A percentile compares a stretch with the other conserved stretches of the same genome.
Conservation (phyloP, 1,140 invertebrate species). For the Penaeus japonicus region DNA sequence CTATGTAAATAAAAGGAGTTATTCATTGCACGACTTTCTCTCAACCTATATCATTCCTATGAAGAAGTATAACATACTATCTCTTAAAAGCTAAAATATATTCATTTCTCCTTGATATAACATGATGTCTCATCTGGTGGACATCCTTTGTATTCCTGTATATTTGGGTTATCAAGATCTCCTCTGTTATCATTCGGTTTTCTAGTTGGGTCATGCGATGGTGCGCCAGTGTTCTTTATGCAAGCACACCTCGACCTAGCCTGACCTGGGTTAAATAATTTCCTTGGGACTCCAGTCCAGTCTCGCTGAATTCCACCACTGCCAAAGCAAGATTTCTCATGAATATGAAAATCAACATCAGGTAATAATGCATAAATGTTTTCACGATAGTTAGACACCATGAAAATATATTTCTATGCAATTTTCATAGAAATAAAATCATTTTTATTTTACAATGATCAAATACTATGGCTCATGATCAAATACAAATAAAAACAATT, state of each 20-base stretch:
- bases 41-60: too few species aligned
- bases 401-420: not conserved
- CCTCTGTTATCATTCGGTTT: conserved; percentile 64
- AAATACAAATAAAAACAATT: not conserved
- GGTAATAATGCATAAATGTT: not conserved
- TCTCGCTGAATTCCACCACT: conserved; percentile 85
- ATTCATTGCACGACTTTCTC: too few species aligned
- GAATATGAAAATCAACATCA: not conserved
- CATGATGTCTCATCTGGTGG: conserved; percentile 45
- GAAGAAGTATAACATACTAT: too few species aligned
- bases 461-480: not conserved
- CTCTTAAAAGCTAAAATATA: too few species aligned
- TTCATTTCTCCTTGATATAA: conserved; percentile 10
- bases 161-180: conserved; percentile 67
- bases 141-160: conserved; percentile 73
- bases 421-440: not conserved
- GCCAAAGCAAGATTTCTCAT: conserved; percentile 16
- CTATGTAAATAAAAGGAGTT: too few species aligned
- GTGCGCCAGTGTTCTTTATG: conserved; percentile 69
- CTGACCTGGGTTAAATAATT: conserved; percentile 74
- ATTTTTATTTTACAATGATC: not conserved
- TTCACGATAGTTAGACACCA: not conserved
- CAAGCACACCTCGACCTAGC: conserved; percentile 80
- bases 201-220: conserved; percentile 64
- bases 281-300: conserved; percentile 86